Percentiles rank a stretch among this genome's conserved stretches.
Evolutionary conservation across 2,113 vertebrate genomes (phyloP).

Genomic region (Puffinus mauretanicus): DNA sequence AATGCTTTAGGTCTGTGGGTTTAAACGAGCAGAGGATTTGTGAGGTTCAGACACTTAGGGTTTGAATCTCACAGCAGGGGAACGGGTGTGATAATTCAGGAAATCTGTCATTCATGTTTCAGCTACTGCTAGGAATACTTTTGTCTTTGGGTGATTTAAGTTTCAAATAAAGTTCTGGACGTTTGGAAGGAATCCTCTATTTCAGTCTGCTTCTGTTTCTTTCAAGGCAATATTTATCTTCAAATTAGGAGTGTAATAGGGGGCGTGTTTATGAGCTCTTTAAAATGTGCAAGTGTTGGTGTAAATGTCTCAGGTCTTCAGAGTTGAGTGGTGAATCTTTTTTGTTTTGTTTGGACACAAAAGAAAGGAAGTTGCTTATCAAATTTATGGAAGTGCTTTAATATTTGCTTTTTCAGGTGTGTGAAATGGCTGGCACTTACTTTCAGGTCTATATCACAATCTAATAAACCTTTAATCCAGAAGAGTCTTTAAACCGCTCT

Average conservation of each 20-base stretch:
- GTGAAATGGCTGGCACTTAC: slow-evolving; percentile 12
- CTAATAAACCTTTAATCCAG: slow-evolving; percentile 59
- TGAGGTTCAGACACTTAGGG: not conserved
- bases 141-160: not conserved
- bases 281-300: not conserved
- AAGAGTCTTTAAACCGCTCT: slow-evolving; percentile 47
- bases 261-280: not conserved
- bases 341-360: not conserved
- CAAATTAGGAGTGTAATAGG: not conserved
- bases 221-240: not conserved
- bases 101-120: not conserved
- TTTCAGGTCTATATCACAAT: slow-evolving; percentile 38
- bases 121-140: not conserved
- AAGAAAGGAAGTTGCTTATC: not conserved
- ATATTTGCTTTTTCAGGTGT: slow-evolving; percentile 29
- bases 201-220: not conserved
- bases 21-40: not conserved
- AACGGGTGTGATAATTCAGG: not conserved
- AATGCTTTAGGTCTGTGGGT: not conserved
- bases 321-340: not conserved
- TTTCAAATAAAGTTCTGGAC: not conserved
- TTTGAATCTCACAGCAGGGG: not conserved
- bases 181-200: not conserved
- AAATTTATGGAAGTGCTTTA: slow-evolving; percentile 25
- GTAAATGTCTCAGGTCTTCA: not conserved